phyloP scores from a whole-genome alignment of 2,888 invertebrate genomes.

The Cynaeus angustus region DNA sequence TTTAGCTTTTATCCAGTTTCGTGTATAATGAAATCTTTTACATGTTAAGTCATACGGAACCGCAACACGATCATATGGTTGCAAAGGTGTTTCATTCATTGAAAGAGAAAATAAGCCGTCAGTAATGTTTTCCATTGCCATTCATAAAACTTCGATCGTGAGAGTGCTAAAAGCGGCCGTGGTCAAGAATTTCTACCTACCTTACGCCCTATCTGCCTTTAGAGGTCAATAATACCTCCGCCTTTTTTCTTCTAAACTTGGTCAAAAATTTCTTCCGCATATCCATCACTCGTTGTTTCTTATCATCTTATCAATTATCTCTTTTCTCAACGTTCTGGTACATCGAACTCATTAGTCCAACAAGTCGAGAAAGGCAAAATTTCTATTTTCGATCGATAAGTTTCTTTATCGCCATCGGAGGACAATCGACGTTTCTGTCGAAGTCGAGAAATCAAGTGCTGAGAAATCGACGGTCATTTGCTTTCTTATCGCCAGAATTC shows the following conservation, averaged over 20 bases:
- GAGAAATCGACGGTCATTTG: conserved; percentile 15
- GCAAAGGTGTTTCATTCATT: conserved; percentile 27
- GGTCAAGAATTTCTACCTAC: too few relatives aligned
- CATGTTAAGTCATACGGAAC: neutral
- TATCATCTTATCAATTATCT: conserved; percentile 37
- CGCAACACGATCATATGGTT: neutral
- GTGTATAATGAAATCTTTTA: neutral
- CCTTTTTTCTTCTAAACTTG: conserved; percentile 1
- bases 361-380: conserved; percentile 17
- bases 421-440: neutral
- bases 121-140: conserved; percentile 28
- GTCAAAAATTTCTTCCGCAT: conserved; percentile 10
- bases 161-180: conserved; percentile 6
- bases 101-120: conserved; percentile 28
- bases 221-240: conserved; percentile 13
- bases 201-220: conserved; percentile 20
- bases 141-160: conserved; percentile 26
- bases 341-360: conserved; percentile 23
- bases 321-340: conserved; percentile 24
- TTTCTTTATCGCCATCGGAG: neutral
- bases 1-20: too few relatives aligned
- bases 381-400: conserved; percentile 18
- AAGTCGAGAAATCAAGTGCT: neutral
- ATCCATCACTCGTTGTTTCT: conserved; percentile 14
- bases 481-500: conserved; percentile 11